phyloP scores from a whole-genome alignment of 2,797 vertebrate genomes.

The Cyclopterus lumpus region DNA sequence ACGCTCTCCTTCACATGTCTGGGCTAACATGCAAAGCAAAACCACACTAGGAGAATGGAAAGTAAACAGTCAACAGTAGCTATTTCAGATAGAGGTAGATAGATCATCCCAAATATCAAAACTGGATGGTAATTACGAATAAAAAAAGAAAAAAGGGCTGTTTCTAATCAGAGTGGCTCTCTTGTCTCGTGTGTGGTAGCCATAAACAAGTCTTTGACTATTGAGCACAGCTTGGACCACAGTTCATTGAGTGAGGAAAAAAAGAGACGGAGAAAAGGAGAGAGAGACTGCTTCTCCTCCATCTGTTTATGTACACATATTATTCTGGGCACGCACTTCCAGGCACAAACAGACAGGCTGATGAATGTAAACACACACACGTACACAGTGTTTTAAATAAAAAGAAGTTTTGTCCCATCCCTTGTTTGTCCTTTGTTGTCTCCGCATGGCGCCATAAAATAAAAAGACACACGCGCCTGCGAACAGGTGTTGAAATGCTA shows the following conservation, averaged over 20 bases:
- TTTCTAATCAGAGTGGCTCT: conserved; percentile 17
- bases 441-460: conserved; percentile 42
- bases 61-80: conserved; percentile 2
- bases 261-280: conserved; percentile 9
- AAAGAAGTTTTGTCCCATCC: conserved; percentile 16
- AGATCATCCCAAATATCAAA: conserved; percentile 42
- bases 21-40: conserved; percentile 65
- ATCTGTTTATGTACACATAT: conserved; percentile 63
- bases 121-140: conserved; percentile 30
- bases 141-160: neutral
- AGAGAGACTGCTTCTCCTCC: conserved; percentile 50
- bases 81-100: conserved; percentile 41
- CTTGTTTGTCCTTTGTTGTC: conserved; percentile 48
- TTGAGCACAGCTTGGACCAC: conserved; percentile 32
- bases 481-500: conserved; percentile 65
- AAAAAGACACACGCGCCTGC: conserved; percentile 23
- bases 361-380: conserved; percentile 48
- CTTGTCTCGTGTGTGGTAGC: conserved; percentile 20
- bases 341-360: conserved; percentile 56
- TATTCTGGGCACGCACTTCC: conserved; percentile 61
- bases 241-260: conserved; percentile 31
- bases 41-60: conserved; percentile 30
- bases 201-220: conserved; percentile 43
- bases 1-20: conserved; percentile 52
- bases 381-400: neutral